These are phyloP conservation scores for Drosophila melanocephala DNA, from an alignment of 2,888 invertebrate species.

Conservation along the genomic window DNA sequence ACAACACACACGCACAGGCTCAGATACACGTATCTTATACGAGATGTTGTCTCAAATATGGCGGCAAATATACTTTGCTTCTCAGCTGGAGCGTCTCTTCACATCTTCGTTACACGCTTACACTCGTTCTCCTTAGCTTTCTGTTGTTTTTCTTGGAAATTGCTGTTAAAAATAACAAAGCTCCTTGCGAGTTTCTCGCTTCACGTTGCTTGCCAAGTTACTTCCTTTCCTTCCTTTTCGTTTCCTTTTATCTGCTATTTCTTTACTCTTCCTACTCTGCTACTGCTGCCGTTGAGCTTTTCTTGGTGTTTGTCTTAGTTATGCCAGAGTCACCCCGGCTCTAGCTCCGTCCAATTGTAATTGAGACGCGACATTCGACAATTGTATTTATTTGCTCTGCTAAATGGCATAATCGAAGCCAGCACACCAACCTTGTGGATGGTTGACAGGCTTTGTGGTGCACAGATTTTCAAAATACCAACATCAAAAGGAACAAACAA, in stretches of 20 bases:
- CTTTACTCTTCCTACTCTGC: neutral
- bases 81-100: constrained; percentile 56
- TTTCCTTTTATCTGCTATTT: neutral
- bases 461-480: constrained; percentile 51
- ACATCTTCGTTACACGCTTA: constrained; percentile 10
- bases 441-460: constrained; percentile 54
- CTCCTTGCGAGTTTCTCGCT: constrained; percentile 66
- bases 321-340: constrained; percentile 31
- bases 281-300: constrained; percentile 24
- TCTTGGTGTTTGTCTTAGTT: constrained; percentile 71
- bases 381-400: constrained; percentile 79
- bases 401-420: constrained; percentile 78
- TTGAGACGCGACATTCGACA: constrained; percentile 70
- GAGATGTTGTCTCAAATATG: constrained; percentile 82
- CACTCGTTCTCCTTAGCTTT: constrained; percentile 45
- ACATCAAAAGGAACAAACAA: constrained; percentile 48
- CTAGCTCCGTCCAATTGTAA: constrained; percentile 55
- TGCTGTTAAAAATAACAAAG: constrained; percentile 81
- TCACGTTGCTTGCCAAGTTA: constrained; percentile 65
- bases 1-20: constrained; percentile 9
- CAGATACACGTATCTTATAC: constrained; percentile 49
- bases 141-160: constrained; percentile 80
- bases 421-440: constrained; percentile 3
- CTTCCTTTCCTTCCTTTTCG: constrained; percentile 71
- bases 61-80: constrained; percentile 77